Base-by-base conservation (phyloP, 2,888 invertebrate genomes). In the Charanyca ferruginea region DNA sequence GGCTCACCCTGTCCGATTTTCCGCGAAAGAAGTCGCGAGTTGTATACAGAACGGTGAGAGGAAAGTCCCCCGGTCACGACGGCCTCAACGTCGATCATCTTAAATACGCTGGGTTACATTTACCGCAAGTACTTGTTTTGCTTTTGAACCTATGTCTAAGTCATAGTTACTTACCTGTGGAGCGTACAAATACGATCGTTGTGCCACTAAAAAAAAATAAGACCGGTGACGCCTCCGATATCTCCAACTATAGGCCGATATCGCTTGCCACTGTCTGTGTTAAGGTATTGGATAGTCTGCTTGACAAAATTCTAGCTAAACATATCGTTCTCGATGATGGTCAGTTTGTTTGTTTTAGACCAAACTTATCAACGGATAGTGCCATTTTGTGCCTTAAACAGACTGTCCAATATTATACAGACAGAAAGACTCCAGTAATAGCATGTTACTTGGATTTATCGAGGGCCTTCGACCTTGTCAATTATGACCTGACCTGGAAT, bases 1-100 rank as follows among this genome's bases (percentile, higher is more conserved):
- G 9, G 32, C 32, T 32, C 9, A 1, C 2, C 48, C n/a, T 48
- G 48, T 48, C 23, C 25, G 48, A n/a, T 28, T 48, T 16, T 48
- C 48, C 48, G 48, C 48, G 25, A 48, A 48, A 48, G 58, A 53
- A 23, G 42, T 53, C 2, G 42, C 53, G 23, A 53, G 53, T 22
- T 2, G 1, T 23, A 53, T 53, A 53, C 53, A 53, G 41, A 42
- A 61, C 25, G 57, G 35, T 32, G 16, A 44, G 57, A 22, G 51
- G 53, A 9, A 64, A 58, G 49, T 64, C 58, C 9, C 64, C 58
- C n/a, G 64, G 64, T 35, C 58, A 58, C 41, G 64, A 64, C 51
- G 23, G 57, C 41, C 62, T 67, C 53, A 67, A 57, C 18, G 57
- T 67, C 5, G 61, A 67, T 42, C 67, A 67, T 55, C 57, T 66